phyloP scores from a whole-genome alignment of 2,888 invertebrate genomes.

The Nomada fucata region DNA sequence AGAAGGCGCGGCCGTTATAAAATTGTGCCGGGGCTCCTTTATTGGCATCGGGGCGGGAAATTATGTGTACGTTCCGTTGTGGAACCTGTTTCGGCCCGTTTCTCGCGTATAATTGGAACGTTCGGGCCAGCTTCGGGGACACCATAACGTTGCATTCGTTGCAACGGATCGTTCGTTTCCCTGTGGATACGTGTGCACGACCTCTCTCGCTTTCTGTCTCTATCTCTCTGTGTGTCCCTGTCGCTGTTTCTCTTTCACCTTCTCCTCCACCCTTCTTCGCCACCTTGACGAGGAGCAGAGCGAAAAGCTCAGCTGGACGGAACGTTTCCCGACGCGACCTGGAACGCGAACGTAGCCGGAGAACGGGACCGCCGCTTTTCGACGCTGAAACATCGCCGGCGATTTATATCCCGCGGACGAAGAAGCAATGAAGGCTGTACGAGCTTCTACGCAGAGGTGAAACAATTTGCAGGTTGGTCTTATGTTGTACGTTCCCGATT shows the following conservation, averaged over 20 bases:
- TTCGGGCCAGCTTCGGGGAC: constrained; percentile 69
- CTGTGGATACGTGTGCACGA: constrained; percentile 27
- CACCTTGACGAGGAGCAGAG: background rate
- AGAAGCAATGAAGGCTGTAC: constrained; percentile 5
- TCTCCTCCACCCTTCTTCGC: constrained; percentile 14
- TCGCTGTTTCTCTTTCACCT: constrained; percentile 7
- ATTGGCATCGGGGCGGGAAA: constrained; percentile 80
- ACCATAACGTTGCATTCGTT: constrained; percentile 60
- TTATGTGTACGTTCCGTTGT: constrained; percentile 81
- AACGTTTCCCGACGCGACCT: background rate
- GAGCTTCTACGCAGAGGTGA: background rate
- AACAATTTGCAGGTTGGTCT: background rate
- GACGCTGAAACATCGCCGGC: constrained; percentile 74
- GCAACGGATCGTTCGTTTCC: constrained; percentile 51
- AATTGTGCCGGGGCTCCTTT: constrained; percentile 79
- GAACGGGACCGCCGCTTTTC: constrained; percentile 53
- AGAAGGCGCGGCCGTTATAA: constrained; percentile 82
- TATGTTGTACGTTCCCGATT: background rate
- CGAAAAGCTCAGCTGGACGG: background rate
- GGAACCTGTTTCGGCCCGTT: constrained; percentile 81
- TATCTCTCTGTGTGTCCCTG: background rate
- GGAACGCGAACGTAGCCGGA: constrained; percentile 16
- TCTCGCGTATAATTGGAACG: constrained; percentile 82
- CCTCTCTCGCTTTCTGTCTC: constrained; percentile 8
- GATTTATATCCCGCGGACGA: constrained; percentile 71